Evolutionary conservation across 2,888 invertebrate species (phyloP).

Genomic region (Coleophora deauratella): DNA sequence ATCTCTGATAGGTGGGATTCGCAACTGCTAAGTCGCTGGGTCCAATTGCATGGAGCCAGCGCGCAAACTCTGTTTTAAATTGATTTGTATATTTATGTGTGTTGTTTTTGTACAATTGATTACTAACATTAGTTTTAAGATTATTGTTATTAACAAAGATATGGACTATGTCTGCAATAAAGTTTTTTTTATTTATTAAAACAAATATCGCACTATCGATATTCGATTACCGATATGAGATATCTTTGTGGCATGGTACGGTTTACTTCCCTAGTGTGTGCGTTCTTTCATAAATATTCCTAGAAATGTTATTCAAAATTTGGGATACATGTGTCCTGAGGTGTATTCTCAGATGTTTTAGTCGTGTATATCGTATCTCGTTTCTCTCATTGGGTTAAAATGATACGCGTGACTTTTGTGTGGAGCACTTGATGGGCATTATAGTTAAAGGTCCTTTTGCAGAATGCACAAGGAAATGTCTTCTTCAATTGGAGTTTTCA

Average conservation of each 20-base stretch:
- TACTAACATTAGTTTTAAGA: too few species aligned
- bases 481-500: too few species aligned
- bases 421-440: background rate
- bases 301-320: conserved; percentile 20
- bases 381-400: background rate
- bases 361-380: background rate
- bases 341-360: background rate
- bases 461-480: background rate
- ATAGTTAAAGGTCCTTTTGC: background rate
- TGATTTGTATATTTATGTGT: too few species aligned
- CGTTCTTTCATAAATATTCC: conserved; percentile 14
- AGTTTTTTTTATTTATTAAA: too few species aligned
- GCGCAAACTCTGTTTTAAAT: too few species aligned
- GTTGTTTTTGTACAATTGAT: too few species aligned
- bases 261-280: conserved; percentile 25
- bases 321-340: conserved; percentile 7
- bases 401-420: background rate
- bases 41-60: too few species aligned
- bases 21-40: too few species aligned
- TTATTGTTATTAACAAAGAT: too few species aligned
- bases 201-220: conserved; percentile 11
- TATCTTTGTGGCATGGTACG: conserved; percentile 21
- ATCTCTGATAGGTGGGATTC: too few species aligned
- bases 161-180: too few species aligned
- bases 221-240: conserved; percentile 26